phyloP scores from a whole-genome alignment of 2,888 invertebrate species.

The Drosophila barbarae region DNA sequence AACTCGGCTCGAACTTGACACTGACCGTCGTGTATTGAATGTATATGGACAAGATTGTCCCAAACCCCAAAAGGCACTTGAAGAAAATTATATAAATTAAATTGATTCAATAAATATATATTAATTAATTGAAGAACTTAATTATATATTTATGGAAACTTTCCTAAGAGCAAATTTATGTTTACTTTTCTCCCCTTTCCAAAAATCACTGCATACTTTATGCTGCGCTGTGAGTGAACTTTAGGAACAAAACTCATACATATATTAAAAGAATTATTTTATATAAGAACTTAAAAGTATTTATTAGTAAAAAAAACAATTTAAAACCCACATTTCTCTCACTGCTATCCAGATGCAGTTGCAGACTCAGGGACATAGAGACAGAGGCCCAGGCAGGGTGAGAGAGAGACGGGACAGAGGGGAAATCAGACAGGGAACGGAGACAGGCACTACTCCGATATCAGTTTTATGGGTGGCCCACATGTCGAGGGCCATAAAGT shows the following conservation, averaged over 20 bases:
- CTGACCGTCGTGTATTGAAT: slow-evolving; percentile 66
- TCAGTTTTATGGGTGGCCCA: slow-evolving; percentile 80
- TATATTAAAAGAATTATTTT: too few species aligned
- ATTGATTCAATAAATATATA: too few species aligned
- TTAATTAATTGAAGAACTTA: neutral
- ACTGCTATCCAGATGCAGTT: slow-evolving; percentile 27
- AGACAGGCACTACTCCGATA: slow-evolving; percentile 75
- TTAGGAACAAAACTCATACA: too few species aligned
- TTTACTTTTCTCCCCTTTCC: too few species aligned
- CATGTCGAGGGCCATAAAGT: slow-evolving; percentile 80
- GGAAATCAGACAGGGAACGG: slow-evolving; percentile 30
- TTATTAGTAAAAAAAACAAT: too few species aligned
- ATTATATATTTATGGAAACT: too few species aligned
- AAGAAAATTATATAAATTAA: neutral
- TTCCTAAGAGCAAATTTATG: too few species aligned
- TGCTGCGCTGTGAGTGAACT: too few species aligned
- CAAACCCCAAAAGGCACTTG: slow-evolving; percentile 21
- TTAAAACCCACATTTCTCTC: neutral
- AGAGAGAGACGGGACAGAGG: neutral
- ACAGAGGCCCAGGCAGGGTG: neutral
- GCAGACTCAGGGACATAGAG: slow-evolving; percentile 40
- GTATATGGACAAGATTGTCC: slow-evolving; percentile 57
- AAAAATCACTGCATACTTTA: too few species aligned
- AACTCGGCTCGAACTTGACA: slow-evolving; percentile 42
- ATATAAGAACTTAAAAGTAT: too few species aligned